Conservation (phyloP, 2,888 invertebrate species). For the Mimas tiliae region DNA sequence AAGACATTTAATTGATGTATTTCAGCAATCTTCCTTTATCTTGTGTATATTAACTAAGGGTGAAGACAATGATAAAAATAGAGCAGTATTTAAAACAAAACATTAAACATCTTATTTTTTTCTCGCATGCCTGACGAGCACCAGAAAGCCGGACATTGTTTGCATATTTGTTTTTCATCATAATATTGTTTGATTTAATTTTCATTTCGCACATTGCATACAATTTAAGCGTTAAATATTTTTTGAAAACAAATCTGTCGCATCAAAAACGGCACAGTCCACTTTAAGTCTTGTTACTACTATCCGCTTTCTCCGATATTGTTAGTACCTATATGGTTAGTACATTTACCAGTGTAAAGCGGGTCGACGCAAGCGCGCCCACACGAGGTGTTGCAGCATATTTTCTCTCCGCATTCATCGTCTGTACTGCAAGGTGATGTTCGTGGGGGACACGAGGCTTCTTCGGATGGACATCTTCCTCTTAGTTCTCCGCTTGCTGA, state of each 20-base stretch:
- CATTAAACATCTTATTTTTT: too few species aligned
- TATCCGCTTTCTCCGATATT: constrained; percentile 3
- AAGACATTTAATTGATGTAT: too few species aligned
- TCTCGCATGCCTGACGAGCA: too few species aligned
- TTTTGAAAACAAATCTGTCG: background rate
- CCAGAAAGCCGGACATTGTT: too few species aligned
- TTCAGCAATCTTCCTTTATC: too few species aligned
- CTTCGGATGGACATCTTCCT: constrained; percentile 75
- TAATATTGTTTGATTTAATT: too few species aligned
- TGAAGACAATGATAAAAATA: too few species aligned
- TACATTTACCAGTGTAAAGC: constrained; percentile 83
- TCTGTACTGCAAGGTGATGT: constrained; percentile 85
- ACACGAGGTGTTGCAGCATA: constrained; percentile 89
- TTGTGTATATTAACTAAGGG: too few species aligned
- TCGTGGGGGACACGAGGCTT: constrained; percentile 82
- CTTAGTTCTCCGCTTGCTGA: constrained; percentile 74
- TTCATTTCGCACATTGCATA: background rate
- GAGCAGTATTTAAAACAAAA: too few species aligned
- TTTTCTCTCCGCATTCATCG: constrained; percentile 86
- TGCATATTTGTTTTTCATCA: too few species aligned
- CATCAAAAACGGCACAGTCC: background rate
- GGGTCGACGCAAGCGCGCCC: constrained; percentile 86
- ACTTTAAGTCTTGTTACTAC: background rate
- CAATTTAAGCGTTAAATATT: background rate
- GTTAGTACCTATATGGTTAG: background rate